Evolutionary conservation across 2,113 vertebrate genomes (phyloP), one percentile per base, ranked within the genome.

Genomic region (Serilophus lunatus): DNA sequence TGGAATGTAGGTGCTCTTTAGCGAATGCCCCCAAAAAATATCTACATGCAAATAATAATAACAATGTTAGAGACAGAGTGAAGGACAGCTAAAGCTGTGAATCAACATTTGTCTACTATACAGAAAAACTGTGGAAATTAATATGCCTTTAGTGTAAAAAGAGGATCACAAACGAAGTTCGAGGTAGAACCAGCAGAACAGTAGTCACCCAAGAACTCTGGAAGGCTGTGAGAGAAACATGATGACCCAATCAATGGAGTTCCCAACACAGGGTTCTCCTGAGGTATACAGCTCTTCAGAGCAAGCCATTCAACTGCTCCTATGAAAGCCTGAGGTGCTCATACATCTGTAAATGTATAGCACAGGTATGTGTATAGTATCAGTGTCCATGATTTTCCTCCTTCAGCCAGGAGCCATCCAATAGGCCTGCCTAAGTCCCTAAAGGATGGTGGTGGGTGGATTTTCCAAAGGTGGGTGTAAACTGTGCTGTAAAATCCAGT

Each of bases 361-460:
- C 5, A 50, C 0, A 0, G 45, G 15, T 16, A 35, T 12, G 7
- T 31, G 31, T 19, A 25, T 10, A 4, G 4, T 57, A 4, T 36
- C 26, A 18, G 6, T 2, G 7, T 4, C 19, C 15, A 4, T 17
- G 31, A 42, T 59, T 61, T 86, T 29, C 56, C 29, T 29, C 60
- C 23, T 35, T 84, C 56, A 20, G 0, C 31, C 38, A 29, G 50
- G 3, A 71, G 12, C 22, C 36, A 47, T 29, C 11, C 28, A 68
- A 28, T 13, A 64, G 36, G n/a, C 12, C 12, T 26, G 13, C 51
- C 33, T 31, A 35, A 68, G 8, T 6, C 17, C 26, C 45, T 42
- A 53, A 60, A 44, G 7, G 70, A 18, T 65, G 15, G 22, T 26
- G 8, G 12, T 72, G 28, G 9, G 49, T 12, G 4, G 31, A 36